A percentile compares a stretch with the other conserved stretches of the same genome.
Conservation (phyloP, 2,888 invertebrate genomes). For the Drosophila prolongata region DNA sequence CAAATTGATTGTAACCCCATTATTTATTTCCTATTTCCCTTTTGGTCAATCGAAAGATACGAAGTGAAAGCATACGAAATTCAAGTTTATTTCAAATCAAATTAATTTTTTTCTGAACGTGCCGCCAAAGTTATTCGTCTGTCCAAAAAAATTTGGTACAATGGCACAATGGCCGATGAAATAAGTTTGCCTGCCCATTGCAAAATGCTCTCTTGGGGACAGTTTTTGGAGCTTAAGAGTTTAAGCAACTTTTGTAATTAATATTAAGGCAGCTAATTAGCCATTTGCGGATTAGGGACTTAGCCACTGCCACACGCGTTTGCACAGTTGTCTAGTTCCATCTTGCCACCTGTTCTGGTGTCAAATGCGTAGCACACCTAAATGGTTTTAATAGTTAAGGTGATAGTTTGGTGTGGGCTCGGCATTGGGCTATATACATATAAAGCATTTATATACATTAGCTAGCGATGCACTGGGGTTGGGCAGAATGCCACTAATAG, state of each 20-base stretch:
- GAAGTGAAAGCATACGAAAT: constrained; percentile 63
- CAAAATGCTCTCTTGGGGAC: constrained; percentile 55
- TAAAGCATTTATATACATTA: constrained; percentile 6
- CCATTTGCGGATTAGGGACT: constrained; percentile 32
- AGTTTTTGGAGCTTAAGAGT: constrained; percentile 48
- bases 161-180: constrained; percentile 17
- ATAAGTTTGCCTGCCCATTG: constrained; percentile 12
- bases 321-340: constrained; percentile 1
- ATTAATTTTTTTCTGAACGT: constrained; percentile 50
- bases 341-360: constrained; percentile 37
- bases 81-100: constrained; percentile 41
- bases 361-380: constrained; percentile 23
- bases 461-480: constrained; percentile 9
- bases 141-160: constrained; percentile 16
- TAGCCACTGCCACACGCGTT: constrained; percentile 8
- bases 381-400: constrained; percentile 40
- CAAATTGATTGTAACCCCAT: constrained; percentile 44
- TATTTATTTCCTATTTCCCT: constrained; percentile 38
- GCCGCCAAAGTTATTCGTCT: constrained; percentile 38
- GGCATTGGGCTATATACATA: constrained; percentile 7
- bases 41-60: constrained; percentile 13
- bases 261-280: constrained; percentile 69
- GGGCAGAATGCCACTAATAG: constrained; percentile 19
- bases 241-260: constrained; percentile 68
- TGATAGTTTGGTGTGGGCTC: constrained; percentile 19